These are phyloP conservation scores for Nematostella vectensis DNA, from an alignment of 92 coral and sea anemone genomes.

Conservation along the genomic window DNA sequence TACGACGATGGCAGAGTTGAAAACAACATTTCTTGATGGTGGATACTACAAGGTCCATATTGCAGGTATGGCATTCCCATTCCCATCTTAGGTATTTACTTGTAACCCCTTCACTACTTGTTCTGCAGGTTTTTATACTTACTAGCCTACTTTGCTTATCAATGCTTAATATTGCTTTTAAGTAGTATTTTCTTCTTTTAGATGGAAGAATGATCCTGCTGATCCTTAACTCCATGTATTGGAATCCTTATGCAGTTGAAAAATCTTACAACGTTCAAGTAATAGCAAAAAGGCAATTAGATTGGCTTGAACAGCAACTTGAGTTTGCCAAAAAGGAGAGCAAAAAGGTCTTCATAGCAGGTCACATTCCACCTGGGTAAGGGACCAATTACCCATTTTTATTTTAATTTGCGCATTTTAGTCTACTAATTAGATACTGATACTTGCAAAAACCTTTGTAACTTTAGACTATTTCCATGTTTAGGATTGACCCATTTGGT, in stretches of 20 bases:
- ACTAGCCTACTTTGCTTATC: too few relatives aligned
- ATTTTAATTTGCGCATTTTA: neutral
- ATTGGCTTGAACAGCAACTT: conserved; percentile 72
- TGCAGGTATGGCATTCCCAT: conserved; percentile 26
- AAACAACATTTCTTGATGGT: conserved; percentile 33
- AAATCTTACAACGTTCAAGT: conserved; percentile 32
- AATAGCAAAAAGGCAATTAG: conserved; percentile 62
- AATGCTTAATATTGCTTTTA: too few relatives aligned
- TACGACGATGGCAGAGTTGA: conserved; percentile 25
- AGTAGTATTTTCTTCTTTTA: too few relatives aligned
- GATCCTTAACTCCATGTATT: conserved; percentile 80
- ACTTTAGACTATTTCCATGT: neutral
- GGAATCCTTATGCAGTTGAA: conserved; percentile 35
- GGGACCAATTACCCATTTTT: neutral
- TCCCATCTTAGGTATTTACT: too few relatives aligned
- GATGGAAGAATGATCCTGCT: conserved; percentile 66
- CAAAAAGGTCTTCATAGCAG: conserved; percentile 61
- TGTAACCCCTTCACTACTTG: too few relatives aligned
- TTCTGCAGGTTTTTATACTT: too few relatives aligned
- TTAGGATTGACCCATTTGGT: conserved; percentile 60
- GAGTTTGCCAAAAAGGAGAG: conserved; percentile 41
- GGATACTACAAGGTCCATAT: conserved; percentile 48
- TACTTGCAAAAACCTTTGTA: neutral
- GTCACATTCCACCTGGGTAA: conserved; percentile 95
- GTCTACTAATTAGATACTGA: neutral